Conservation (phyloP, 1,140 invertebrate genomes). For the Daktulosphaira vitifoliae region DNA sequence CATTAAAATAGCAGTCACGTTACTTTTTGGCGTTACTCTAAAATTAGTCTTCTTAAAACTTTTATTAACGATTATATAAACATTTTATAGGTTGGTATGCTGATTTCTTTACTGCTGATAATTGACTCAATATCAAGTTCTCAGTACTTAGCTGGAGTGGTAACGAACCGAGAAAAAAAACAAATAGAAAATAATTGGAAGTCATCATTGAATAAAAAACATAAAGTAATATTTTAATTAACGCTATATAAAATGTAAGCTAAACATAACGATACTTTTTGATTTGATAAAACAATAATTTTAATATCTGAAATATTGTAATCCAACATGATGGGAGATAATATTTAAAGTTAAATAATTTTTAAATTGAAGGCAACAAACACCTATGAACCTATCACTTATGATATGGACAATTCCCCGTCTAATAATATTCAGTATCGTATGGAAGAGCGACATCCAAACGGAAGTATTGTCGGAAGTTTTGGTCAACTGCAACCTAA, state of each 20-base stretch:
- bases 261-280: too few species aligned
- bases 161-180: conserved; percentile 2
- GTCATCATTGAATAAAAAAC: conserved; percentile 41
- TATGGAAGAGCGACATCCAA: conserved; percentile 53
- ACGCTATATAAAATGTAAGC: too few species aligned
- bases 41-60: too few species aligned
- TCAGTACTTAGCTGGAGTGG: background rate
- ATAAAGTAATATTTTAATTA: too few species aligned
- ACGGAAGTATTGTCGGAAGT: conserved; percentile 57
- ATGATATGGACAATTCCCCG: conserved; percentile 53
- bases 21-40: too few species aligned
- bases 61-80: too few species aligned
- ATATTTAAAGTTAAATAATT: background rate
- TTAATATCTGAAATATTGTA: too few species aligned
- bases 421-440: conserved; percentile 57
- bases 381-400: conserved; percentile 59
- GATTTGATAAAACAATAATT: too few species aligned
- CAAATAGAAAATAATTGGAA: conserved; percentile 40
- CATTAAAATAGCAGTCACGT: too few species aligned
- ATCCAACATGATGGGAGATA: too few species aligned
- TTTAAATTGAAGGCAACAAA: conserved; percentile 47
- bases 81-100: too few species aligned
- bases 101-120: background rate
- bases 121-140: background rate
- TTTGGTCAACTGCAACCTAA: conserved; percentile 58